phyloP scores from a whole-genome alignment of 2,113 vertebrate genomes.

The Myodes glareolus region DNA sequence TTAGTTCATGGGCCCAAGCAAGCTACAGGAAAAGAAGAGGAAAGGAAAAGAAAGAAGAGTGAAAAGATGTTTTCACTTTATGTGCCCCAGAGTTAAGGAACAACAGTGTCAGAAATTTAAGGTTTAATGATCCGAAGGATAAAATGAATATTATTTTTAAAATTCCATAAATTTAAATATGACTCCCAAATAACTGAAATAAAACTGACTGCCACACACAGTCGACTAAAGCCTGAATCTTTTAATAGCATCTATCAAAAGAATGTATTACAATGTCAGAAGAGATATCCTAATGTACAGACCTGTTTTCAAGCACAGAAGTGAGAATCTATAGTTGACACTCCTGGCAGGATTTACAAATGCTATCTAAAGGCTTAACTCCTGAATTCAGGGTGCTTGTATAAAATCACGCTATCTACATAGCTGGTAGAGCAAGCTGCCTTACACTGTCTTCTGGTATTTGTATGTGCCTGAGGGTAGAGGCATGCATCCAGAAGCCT shows the following conservation, averaged over 20 bases:
- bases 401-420: not conserved
- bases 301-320: constrained; percentile 35
- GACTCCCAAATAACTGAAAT: constrained; percentile 30
- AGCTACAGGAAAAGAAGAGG: constrained; percentile 72
- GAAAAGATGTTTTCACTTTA: constrained; percentile 70
- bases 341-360: constrained; percentile 42
- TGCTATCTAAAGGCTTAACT: not conserved
- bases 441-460: not conserved
- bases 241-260: constrained; percentile 48
- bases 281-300: constrained; percentile 15
- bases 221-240: constrained; percentile 15
- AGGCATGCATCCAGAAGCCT: not conserved
- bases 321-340: constrained; percentile 53
- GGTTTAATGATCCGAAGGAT: constrained; percentile 42
- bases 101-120: constrained; percentile 45
- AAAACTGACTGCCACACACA: constrained; percentile 10
- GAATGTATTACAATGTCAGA: constrained; percentile 7
- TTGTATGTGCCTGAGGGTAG: constrained; percentile 13
- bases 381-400: not conserved
- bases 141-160: constrained; percentile 5
- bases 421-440: not conserved
- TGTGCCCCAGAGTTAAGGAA: constrained; percentile 45
- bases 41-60: constrained; percentile 58
- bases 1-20: constrained; percentile 74
- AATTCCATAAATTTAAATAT: not conserved